These are phyloP conservation scores for Drosophila erecta DNA, from an alignment of 1,140 invertebrate genomes.

Conservation along the genomic window DNA sequence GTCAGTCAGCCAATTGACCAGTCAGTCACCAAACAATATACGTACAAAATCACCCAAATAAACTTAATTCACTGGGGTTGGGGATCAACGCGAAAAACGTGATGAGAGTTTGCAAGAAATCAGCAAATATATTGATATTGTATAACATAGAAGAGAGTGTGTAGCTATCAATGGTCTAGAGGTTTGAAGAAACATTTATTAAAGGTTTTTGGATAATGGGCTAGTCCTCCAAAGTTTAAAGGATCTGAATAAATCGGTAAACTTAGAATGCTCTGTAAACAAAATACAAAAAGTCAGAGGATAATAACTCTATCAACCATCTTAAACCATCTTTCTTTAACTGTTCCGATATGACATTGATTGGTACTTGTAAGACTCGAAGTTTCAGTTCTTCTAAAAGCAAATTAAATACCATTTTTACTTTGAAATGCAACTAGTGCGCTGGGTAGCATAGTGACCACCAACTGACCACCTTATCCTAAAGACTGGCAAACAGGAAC, in stretches of 20 bases:
- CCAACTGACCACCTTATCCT: conserved; percentile 24
- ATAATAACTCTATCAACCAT: too few relatives aligned
- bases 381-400: not conserved
- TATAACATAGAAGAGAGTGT: not conserved
- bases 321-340: too few relatives aligned
- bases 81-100: conserved; percentile 15
- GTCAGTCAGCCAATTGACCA: conserved; percentile 52
- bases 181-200: too few relatives aligned
- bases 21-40: conserved; percentile 60
- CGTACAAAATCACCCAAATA: conserved; percentile 41
- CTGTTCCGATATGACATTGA: not conserved
- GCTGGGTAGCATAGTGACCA: conserved; percentile 17
- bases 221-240: too few relatives aligned
- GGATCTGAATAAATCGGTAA: too few relatives aligned
- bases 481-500: conserved; percentile 10
- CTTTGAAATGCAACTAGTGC: conserved; percentile 5
- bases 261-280: too few relatives aligned
- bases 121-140: not conserved
- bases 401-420: not conserved
- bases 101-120: conserved; percentile 22
- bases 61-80: conserved; percentile 23
- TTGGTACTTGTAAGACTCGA: not conserved
- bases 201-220: too few relatives aligned
- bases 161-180: not conserved
- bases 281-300: too few relatives aligned